These are phyloP conservation scores for Podarcis muralis DNA, from an alignment of 2,113 vertebrate genomes.

Conservation along the genomic window DNA sequence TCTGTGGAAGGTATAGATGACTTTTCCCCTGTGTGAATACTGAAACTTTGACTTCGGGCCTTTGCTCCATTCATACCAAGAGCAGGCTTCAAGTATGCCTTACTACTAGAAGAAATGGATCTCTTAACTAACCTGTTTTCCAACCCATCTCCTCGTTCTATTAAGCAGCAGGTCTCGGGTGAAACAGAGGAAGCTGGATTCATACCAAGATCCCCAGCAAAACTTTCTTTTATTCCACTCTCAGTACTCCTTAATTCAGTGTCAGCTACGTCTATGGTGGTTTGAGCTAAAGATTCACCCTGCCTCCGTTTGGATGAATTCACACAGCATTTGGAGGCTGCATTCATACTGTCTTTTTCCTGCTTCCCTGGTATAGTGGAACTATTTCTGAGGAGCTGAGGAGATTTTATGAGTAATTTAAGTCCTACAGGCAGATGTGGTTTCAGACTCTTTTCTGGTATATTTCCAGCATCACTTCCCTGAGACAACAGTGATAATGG, in stretches of 20 bases:
- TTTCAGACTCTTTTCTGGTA: conserved; percentile 79
- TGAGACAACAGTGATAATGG: conserved; percentile 54
- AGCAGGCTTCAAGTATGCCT: conserved; percentile 87
- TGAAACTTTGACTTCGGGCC: conserved; percentile 93
- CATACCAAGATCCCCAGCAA: conserved; percentile 50
- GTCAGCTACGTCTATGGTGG: conserved; percentile 17
- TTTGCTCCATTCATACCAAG: conserved; percentile 94
- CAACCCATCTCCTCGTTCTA: conserved; percentile 69
- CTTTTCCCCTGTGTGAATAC: conserved; percentile 83
- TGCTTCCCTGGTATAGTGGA: conserved; percentile 85
- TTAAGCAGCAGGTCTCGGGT: conserved; percentile 48
- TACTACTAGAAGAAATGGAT: conserved; percentile 84
- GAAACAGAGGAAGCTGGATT: conserved; percentile 57
- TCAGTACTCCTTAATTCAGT: conserved; percentile 55
- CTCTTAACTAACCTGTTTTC: conserved; percentile 81
- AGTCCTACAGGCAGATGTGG: conserved; percentile 85
- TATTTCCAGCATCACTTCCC: conserved; percentile 58
- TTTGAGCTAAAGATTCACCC: conserved; percentile 38
- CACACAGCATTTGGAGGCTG: conserved; percentile 82
- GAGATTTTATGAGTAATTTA: conserved; percentile 86
- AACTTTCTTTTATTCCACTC: conserved; percentile 60
- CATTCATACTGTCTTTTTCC: conserved; percentile 90
- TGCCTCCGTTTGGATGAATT: conserved; percentile 62
- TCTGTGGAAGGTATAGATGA: conserved; percentile 72
- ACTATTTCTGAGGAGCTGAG: conserved; percentile 81